Evolutionary conservation across 2,888 invertebrate genomes (phyloP).

Genomic region (Dryomyza anilis): DNA sequence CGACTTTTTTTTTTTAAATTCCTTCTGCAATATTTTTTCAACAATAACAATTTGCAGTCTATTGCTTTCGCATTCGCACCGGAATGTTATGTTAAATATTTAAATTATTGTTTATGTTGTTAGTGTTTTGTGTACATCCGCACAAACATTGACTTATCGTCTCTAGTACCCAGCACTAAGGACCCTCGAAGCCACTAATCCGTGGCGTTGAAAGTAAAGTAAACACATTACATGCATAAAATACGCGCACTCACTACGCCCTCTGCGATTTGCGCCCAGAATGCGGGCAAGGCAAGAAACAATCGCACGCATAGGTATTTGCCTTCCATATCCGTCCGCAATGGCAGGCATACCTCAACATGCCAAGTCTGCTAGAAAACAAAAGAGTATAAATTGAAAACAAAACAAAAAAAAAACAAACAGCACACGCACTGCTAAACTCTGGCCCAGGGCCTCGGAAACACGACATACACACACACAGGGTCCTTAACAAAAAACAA

Average conservation of each 20-base stretch:
- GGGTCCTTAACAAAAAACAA: background rate
- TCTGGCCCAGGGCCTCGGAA: background rate
- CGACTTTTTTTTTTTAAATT: too few relatives aligned
- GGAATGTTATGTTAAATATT: conserved; percentile 9
- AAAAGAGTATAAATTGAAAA: background rate
- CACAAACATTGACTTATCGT: background rate
- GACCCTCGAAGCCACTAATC: background rate
- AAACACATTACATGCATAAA: conserved; percentile 7
- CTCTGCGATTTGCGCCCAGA: background rate
- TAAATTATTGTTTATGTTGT: conserved; percentile 22
- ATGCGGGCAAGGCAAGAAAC: background rate
- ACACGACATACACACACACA: too few relatives aligned
- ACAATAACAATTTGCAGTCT: too few relatives aligned
- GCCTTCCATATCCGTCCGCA: background rate
- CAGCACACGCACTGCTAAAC: background rate
- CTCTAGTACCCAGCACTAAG: background rate
- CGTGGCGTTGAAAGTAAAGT: conserved; percentile 2
- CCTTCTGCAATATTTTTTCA: too few relatives aligned
- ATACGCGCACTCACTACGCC: background rate
- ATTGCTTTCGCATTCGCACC: too few relatives aligned
- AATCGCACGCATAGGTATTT: conserved; percentile 8
- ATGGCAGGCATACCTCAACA: conserved; percentile 3
- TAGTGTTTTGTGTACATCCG: conserved; percentile 8
- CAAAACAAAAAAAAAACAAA: background rate
- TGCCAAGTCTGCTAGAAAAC: background rate